Percentiles rank a stretch among this genome's conserved stretches.
phyloP scores from a whole-genome alignment of 1,140 invertebrate genomes.

The Ladona fulva region DNA sequence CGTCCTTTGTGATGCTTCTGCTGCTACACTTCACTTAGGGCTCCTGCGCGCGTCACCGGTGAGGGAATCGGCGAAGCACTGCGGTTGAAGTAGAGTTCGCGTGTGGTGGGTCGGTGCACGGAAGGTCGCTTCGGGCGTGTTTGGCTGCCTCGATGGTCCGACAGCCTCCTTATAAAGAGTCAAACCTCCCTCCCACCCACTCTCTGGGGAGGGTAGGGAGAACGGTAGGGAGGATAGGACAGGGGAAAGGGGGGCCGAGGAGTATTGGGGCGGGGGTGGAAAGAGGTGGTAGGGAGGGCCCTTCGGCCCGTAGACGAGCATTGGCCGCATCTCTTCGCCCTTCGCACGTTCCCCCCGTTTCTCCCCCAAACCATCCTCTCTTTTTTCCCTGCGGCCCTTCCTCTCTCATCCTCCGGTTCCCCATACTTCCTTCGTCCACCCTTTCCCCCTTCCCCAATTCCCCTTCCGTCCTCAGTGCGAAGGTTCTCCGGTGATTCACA shows the following conservation, averaged over 20 bases:
- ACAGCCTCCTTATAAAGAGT: conserved; percentile 5
- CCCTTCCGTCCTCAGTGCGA: not conserved
- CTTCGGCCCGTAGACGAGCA: not conserved
- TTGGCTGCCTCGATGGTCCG: conserved; percentile 5
- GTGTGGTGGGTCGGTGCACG: not conserved
- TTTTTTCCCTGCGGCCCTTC: not conserved
- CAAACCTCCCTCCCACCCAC: not conserved
- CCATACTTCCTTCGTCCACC: not conserved
- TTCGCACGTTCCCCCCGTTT: not conserved
- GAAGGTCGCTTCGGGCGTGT: not conserved
- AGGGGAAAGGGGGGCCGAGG: not conserved
- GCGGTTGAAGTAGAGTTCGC: not conserved
- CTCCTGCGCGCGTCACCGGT: not conserved
- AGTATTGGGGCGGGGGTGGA: not conserved
- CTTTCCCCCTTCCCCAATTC: not conserved
- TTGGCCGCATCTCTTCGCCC: conserved; percentile 5
- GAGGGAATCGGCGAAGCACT: not conserved
- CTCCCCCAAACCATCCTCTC: not conserved
- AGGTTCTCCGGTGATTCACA: not conserved
- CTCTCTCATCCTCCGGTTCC: not conserved
- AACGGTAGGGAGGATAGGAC: not conserved
- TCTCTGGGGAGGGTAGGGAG: not conserved
- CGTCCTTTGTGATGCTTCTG: not conserved
- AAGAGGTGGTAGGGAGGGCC: not conserved
- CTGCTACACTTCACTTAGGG: not conserved